Percentiles rank a stretch among this genome's conserved stretches.
Evolutionary conservation across 2,888 invertebrate genomes (phyloP).

Genomic region (Helleia helle): DNA sequence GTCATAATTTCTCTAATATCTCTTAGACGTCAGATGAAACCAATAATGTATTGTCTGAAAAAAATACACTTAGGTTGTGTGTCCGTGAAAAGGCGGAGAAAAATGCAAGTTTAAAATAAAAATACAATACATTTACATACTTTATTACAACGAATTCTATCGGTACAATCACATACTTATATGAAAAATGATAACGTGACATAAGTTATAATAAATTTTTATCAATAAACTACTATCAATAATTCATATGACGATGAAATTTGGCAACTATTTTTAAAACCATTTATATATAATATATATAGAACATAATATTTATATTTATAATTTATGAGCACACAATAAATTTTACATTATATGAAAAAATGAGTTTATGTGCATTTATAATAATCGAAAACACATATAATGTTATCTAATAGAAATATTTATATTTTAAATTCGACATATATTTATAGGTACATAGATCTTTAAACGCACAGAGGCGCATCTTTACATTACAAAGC

Average conservation of each 20-base stretch:
- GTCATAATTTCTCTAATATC: no score
- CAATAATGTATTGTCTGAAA: no score
- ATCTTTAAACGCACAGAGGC: neutral
- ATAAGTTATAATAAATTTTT: conserved; percentile 1
- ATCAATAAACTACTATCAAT: conserved; percentile 6
- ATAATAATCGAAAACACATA: conserved; percentile 13
- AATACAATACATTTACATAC: conserved; percentile 23
- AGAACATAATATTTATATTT: conserved; percentile 2
- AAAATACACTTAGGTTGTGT: no score
- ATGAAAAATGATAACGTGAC: conserved; percentile 31
- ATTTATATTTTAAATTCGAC: conserved; percentile 17
- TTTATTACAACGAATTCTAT: conserved; percentile 71
- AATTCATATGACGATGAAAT: conserved; percentile 7
- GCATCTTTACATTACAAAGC: conserved; percentile 38
- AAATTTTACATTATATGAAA: conserved; percentile 10
- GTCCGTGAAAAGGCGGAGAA: no score
- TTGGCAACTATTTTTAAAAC: conserved; percentile 11
- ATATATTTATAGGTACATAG: conserved; percentile 17
- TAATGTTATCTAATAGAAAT: conserved; percentile 4
- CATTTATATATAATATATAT: neutral
- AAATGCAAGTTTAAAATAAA: no score
- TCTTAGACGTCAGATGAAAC: no score
- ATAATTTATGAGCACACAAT: neutral
- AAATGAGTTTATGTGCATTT: conserved; percentile 22
- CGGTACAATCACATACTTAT: conserved; percentile 52